Evolutionary conservation across 2,113 vertebrate genomes (phyloP).

Genomic region (Myrmophylax atrothorax): DNA sequence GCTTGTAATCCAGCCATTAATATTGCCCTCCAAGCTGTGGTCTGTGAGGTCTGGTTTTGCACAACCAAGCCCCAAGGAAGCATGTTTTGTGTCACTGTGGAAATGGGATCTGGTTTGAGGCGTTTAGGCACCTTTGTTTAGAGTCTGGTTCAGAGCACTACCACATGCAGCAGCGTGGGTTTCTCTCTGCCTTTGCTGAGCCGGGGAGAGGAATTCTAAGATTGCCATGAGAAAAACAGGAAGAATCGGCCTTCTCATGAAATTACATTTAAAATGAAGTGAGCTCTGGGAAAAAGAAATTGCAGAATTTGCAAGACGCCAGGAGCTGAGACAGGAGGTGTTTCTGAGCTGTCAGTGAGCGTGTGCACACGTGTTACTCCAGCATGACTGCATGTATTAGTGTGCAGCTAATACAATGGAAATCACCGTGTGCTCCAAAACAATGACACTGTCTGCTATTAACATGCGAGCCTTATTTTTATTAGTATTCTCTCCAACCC

Average conservation of each 20-base stretch:
- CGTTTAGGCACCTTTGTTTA: neutral
- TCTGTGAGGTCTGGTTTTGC: neutral
- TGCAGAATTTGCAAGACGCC: slow-evolving; percentile 6
- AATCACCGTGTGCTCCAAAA: neutral
- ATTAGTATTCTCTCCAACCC: neutral
- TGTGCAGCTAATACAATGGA: neutral
- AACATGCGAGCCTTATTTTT: neutral
- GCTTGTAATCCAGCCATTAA: neutral
- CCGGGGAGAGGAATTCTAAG: neutral
- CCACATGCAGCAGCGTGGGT: neutral
- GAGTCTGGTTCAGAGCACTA: neutral
- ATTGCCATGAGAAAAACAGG: neutral
- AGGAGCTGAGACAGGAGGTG: neutral
- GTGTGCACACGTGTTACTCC: neutral
- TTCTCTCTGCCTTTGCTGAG: neutral
- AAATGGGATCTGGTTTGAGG: neutral
- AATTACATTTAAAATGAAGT: neutral
- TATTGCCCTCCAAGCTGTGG: neutral
- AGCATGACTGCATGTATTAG: neutral
- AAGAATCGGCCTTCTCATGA: neutral
- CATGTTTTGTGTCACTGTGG: slow-evolving; percentile 24
- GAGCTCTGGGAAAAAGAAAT: neutral
- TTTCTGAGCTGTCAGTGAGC: neutral
- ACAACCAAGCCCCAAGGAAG: neutral
- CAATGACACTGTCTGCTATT: neutral